Percentiles rank a stretch among this genome's conserved stretches.
These are phyloP conservation scores for Emberiza fucata DNA, from an alignment of 2,113 vertebrate genomes.

Conservation along the genomic window DNA sequence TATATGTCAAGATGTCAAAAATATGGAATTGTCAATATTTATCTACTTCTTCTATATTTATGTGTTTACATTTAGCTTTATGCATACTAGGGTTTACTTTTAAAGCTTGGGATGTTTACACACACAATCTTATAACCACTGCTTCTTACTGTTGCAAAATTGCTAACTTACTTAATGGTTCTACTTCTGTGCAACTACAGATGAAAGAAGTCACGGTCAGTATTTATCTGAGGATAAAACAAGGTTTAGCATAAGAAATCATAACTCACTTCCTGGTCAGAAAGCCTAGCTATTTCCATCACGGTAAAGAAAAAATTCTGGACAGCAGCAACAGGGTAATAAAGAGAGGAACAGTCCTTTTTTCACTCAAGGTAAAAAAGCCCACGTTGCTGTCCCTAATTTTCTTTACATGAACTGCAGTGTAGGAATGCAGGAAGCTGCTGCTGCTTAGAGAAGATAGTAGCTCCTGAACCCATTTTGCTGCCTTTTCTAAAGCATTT, in stretches of 20 bases:
- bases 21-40: background rate
- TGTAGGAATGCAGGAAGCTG: background rate
- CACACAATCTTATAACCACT: background rate
- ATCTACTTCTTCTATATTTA: background rate
- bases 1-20: background rate
- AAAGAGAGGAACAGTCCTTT: background rate
- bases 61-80: background rate
- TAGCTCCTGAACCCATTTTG: background rate
- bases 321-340: background rate
- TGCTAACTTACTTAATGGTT: background rate
- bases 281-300: background rate
- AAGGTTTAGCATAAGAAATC: background rate
- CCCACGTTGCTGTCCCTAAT: rapidly evolving
- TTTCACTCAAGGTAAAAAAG: background rate
- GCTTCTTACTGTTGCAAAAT: background rate
- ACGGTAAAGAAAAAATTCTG: background rate
- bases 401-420: background rate
- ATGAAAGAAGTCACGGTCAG: background rate
- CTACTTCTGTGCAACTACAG: background rate
- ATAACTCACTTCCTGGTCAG: background rate
- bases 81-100: background rate
- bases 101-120: background rate
- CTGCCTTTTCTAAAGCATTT: background rate
- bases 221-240: background rate
- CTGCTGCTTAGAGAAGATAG: background rate